Percentiles rank a stretch among this genome's conserved stretches.
Evolutionary conservation across 2,888 invertebrate species (phyloP).

Genomic region (Drosophila sordidapex): DNA sequence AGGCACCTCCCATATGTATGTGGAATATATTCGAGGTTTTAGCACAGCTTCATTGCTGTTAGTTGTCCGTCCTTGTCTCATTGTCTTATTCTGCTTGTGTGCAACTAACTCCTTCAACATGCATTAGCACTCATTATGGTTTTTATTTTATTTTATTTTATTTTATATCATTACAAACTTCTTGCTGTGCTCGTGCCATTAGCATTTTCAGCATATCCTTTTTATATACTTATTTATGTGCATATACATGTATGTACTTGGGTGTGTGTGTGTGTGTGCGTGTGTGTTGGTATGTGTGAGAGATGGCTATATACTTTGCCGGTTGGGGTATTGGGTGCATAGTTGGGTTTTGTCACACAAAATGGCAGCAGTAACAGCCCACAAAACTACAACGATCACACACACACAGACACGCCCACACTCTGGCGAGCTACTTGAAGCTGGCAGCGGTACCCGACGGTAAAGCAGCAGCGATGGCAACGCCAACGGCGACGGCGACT

Average conservation of each 20-base stretch:
- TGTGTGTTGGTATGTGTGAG: slow-evolving; percentile 3
- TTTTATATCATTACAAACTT: slow-evolving; percentile 29
- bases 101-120: slow-evolving; percentile 20
- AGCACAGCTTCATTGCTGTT: slow-evolving; percentile 4
- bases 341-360: slow-evolving; percentile 71
- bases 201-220: slow-evolving; percentile 25
- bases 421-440: slow-evolving; percentile 67
- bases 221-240: slow-evolving; percentile 17
- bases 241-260: slow-evolving; percentile 3
- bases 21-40: slow-evolving; percentile 10
- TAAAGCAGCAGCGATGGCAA: slow-evolving; percentile 29
- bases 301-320: slow-evolving; percentile 17
- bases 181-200: slow-evolving; percentile 19
- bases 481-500: slow-evolving; percentile 13
- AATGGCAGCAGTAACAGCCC: slow-evolving; percentile 77
- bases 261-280: slow-evolving; percentile 2
- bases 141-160: slow-evolving; percentile 29
- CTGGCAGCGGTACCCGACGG: slow-evolving; percentile 47
- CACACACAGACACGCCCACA: slow-evolving; percentile 67
- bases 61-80: neutral
- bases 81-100: slow-evolving; percentile 1
- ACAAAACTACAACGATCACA: slow-evolving; percentile 69
- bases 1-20: neutral
- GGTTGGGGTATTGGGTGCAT: slow-evolving; percentile 36
- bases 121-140: slow-evolving; percentile 50